Evolutionary conservation across 2,113 vertebrate genomes (phyloP).

Genomic region (Pao palembangensis): DNA sequence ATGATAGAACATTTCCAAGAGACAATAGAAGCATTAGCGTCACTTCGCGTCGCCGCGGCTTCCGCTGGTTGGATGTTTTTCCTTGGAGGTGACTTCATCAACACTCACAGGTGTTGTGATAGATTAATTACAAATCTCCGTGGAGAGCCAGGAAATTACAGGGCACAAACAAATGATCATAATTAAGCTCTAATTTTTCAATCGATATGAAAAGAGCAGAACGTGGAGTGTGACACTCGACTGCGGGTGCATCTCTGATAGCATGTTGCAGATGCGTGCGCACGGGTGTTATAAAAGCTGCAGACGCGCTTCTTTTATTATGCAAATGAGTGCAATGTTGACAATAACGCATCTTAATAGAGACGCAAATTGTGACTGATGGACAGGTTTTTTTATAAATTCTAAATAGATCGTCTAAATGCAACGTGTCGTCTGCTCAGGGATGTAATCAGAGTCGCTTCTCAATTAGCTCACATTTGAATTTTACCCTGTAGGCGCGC

Average conservation of each 20-base stretch:
- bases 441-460: too few relatives aligned
- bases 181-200: constrained; percentile 57
- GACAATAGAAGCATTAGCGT: constrained; percentile 19
- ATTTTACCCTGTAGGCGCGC: neutral
- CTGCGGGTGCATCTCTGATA: constrained; percentile 16
- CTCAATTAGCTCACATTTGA: neutral
- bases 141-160: constrained; percentile 26
- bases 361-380: neutral
- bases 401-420: neutral
- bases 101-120: constrained; percentile 59
- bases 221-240: constrained; percentile 16
- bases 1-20: neutral
- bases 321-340: constrained; percentile 6
- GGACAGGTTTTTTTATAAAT: neutral
- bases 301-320: constrained; percentile 9
- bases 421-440: neutral
- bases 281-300: constrained; percentile 2
- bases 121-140: constrained; percentile 58
- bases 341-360: neutral
- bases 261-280: neutral
- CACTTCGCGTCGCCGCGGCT: constrained; percentile 18
- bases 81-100: constrained; percentile 55
- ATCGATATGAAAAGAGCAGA: constrained; percentile 47
- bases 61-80: constrained; percentile 17
- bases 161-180: constrained; percentile 50